Base-by-base conservation (phyloP, 2,888 invertebrate species). In the Caenorhabditis sp. region DNA sequence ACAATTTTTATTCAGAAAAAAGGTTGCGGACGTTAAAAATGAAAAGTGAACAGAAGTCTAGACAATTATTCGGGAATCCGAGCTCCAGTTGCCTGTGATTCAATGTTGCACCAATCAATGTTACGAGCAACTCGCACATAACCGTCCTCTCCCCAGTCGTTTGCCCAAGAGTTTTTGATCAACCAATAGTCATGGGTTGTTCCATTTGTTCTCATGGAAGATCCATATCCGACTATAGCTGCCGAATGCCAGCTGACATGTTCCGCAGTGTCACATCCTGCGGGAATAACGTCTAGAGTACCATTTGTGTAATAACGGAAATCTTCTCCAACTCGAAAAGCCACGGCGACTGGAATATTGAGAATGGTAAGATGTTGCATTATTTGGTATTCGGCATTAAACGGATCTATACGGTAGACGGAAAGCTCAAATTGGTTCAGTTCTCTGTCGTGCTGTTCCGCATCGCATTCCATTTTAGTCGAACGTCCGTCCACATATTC, bases 161-260 rank as follows among this genome's bases (percentile, higher is more conserved):
- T 13, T 2, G 8, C 60, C 76, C 76, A 76, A 4, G 76, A 76
- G 53, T 76, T 76, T 53, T 60, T 76, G 44, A 76, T 20, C 3
- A 67, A 15, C 76, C 76, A 76, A n/a, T 61, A 76, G 22, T 67
- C 44, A 9, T 26, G 35, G 5, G 20, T 44, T n/a, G 22, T 35
- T n/a, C 74, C 74, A 3, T 2, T 15, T 0, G 13, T 13, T 13
- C 44, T 61, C 18, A 11, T 20, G 2, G 18, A 40, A 2, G 44
- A 44, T 51, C 71, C 79, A 18, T 44, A 79, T 4, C 79, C 79
- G 13, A 79, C 55, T 11, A 79, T 79, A 0, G 62, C 50, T 18
- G 32, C 71, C 13, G 79, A 79, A 35, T 79, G 79, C 67, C 67
- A 79, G 55, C 37, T n/a, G 2, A 1, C 13, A 51, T 24, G 18